Evolutionary conservation across 2,888 invertebrate genomes (phyloP), one percentile per base, ranked within the genome.

Genomic region (Drosophila prostipennis): DNA sequence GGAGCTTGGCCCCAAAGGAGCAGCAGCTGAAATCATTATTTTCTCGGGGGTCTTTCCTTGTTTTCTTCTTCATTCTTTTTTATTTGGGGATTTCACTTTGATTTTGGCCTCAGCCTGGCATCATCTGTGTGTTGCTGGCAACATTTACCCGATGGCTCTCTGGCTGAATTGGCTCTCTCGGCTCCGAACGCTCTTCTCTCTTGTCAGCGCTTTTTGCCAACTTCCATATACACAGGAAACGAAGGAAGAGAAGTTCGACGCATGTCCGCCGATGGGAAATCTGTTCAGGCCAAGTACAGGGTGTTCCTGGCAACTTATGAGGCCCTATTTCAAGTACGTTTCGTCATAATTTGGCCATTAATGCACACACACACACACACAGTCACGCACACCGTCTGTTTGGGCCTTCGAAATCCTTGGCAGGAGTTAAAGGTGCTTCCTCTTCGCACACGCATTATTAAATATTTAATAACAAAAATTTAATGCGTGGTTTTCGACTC

Each of bases 271-370:
- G 57, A 40, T 58, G 57, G 52, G 39, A 60, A 14, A 43, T 43
- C 54, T 26, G 58, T 51, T 54, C 29, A 14, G 40, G 6, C 29
- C n/a, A 48, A n/a, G 6, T 51, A 87, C 82, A 85, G 88, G 82
- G 82, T 82, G 80, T 11, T 14, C 5, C n/a, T 1, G 52, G 19
- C 43, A 36, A 19, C 34, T 7, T 51, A 40, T 68, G 78, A 71
- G 76, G 78, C 64, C 59, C 59, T 72, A 67, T 77, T 86, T 82
- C 84, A 86, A 83, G 87, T 74, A 63, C 57, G 83, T 73, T 86
- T 69, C 87, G 83, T 88, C 84, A 83, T 83, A 86, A 86, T 88
- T 83, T 77, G 74, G 73, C 71, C 65, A 76, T 88, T 78, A 83
- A 86, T 80, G 76, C 77, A 67, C 69, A 69, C 65, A 16, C 40